Evolutionary conservation across 2,797 vertebrate genomes (phyloP), one percentile per base, ranked within the genome.

Genomic region (Ambastaia sidthimunki): DNA sequence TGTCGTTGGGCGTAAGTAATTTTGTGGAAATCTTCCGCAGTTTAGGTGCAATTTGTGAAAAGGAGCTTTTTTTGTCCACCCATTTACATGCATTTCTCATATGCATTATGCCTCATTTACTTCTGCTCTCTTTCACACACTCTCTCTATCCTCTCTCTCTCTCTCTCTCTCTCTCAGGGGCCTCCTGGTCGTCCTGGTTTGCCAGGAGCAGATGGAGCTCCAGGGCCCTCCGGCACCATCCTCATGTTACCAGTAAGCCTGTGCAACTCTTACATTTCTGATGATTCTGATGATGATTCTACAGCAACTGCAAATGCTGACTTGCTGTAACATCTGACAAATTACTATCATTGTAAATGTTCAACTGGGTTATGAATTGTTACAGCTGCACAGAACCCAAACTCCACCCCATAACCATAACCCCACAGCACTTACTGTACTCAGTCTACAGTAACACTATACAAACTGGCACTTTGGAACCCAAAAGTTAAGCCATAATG

Each of bases 211-310:
- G 98, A 99, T 82, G 98, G 98, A 44, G 90, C 98, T 84, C 95
- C 97, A 78, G 98, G 98, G 80, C 96, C 96, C 60, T 92, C 97
- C 74, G 98, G 98, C 59, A 99, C 98, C 83, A 92, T 99, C 92
- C 88, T 99, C 87, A 98, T 99, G 97, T 86, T 99, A 86, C 98
- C 98, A 79, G 98, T 99, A 95, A 92, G 94, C 94, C 62, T n/a
- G n/a, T n/a, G n/a, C n/a, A n/a, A n/a, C n/a, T n/a, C n/a, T n/a
- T n/a, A n/a, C n/a, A n/a, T n/a, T n/a, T n/a, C n/a, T n/a, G n/a
- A n/a, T n/a, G n/a, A n/a, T n/a, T n/a, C n/a, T n/a, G n/a, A n/a
- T n/a, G n/a, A n/a, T n/a, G n/a, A n/a, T n/a, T n/a, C n/a, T n/a
- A n/a, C n/a, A n/a, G n/a, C n/a, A n/a, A n/a, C n/a, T n/a, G n/a